These are phyloP conservation scores for Pristionchus pacificus DNA, from an alignment of 1,140 invertebrate genomes.

Conservation along the genomic window DNA sequence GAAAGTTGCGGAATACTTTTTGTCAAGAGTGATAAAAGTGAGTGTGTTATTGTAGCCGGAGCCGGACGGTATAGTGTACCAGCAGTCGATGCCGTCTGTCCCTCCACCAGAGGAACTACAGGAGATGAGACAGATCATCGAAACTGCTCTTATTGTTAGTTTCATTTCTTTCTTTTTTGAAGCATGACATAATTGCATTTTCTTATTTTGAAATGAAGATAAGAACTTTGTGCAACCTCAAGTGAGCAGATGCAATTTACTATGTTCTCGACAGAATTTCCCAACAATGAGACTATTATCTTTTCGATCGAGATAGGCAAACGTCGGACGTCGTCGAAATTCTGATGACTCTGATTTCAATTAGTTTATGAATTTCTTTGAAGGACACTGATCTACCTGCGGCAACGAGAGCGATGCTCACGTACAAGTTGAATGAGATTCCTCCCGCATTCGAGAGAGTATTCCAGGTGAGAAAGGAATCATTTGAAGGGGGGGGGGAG, in stretches of 20 bases:
- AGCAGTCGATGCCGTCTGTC: constrained; percentile 50
- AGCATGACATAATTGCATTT: too few relatives aligned
- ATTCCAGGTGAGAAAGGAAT: constrained; percentile 19
- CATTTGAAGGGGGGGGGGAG: not conserved
- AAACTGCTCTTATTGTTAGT: constrained; percentile 15
- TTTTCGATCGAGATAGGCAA: too few relatives aligned
- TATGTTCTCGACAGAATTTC: too few relatives aligned
- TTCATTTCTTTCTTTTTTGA: not conserved
- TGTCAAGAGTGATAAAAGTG: too few relatives aligned
- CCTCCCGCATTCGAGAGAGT: constrained; percentile 35
- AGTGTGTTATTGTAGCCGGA: constrained; percentile 48
- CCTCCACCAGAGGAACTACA: constrained; percentile 43
- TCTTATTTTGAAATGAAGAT: too few relatives aligned
- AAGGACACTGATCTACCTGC: constrained; percentile 19
- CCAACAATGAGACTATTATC: too few relatives aligned
- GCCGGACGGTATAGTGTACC: constrained; percentile 43
- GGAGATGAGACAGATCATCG: constrained; percentile 23
- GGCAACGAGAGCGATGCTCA: constrained; percentile 16
- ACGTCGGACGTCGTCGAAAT: too few relatives aligned
- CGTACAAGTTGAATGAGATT: constrained; percentile 26
- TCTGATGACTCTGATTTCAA: too few relatives aligned
- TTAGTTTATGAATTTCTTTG: too few relatives aligned
- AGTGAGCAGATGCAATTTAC: too few relatives aligned
- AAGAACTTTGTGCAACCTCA: too few relatives aligned
- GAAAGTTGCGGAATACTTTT: too few relatives aligned